Evolutionary conservation across 2,113 vertebrate genomes (phyloP), one percentile per base, ranked within the genome.

Genomic region (Hoplias malabaricus): DNA sequence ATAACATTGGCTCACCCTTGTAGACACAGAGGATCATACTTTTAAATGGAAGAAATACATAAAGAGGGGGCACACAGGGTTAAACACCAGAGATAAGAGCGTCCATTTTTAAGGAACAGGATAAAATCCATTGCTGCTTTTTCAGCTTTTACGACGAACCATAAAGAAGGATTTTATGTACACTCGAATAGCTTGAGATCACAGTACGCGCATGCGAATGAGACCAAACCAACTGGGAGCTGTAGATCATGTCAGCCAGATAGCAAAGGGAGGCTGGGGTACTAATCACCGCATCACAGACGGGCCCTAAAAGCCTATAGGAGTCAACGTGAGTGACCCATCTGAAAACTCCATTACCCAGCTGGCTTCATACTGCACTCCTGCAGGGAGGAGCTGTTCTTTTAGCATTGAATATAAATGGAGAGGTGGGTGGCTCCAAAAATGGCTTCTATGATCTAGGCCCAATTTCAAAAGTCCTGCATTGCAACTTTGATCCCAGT

Each of bases 121-220:
- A 72, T 86, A 89, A 90, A 90, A 88, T 85, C 80, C 84, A 73
- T 83, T 84, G 83, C 84, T 84, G 62, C 82, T 85, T 88, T 85
- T 82, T 82, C 83, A 85, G 78, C 83, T 91, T 92, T 92, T 91
- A 91, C 89, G 86, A 84, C 78, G 66, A 79, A 84, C 86, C 86
- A 88, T 92, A 92, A 91, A 93, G 84, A 85, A 82, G n/a, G 84
- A 82, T 89, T 93, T 92, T 91, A 92, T 92, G 90, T 88, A 89
- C 89, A 88, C 84, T 90, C 85, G 66, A 89, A 90, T 86, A 87
- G 87, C 87, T 80, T 82, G 83, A 85, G 85, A 88, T 89, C 86
- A 86, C 84, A 73, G 86, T 89, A 90, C 91, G 90, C 86, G 86
- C 87, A 90, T 89, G 90, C 75, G 87, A 91, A 91, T 90, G 88